A percentile compares a stretch with the other conserved stretches of the same genome.
Conservation (phyloP, 2,113 vertebrate genomes). For the Tor tambroides region DNA sequence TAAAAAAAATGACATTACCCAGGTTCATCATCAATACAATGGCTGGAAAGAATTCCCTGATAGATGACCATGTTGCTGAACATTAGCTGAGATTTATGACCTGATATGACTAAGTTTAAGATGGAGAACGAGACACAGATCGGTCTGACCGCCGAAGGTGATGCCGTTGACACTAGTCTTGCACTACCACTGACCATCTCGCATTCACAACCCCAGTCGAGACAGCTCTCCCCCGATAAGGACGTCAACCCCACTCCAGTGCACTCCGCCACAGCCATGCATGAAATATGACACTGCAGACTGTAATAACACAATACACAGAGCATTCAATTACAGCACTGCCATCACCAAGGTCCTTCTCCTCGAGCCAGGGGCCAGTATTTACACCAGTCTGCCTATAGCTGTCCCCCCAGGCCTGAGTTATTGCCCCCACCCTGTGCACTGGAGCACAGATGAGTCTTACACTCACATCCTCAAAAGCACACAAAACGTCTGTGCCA, state of each 20-base stretch:
- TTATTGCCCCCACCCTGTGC: constrained; percentile 49
- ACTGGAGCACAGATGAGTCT: constrained; percentile 47
- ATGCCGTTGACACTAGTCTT: background rate
- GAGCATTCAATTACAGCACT: constrained; percentile 62
- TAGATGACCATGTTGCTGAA: background rate
- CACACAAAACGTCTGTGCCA: constrained; percentile 30
- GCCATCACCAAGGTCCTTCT: constrained; percentile 62
- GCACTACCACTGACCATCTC: background rate
- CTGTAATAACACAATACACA: constrained; percentile 60
- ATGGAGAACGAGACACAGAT: background rate
- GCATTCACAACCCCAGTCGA: constrained; percentile 24
- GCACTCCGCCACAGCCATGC: constrained; percentile 40
- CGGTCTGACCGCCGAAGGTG: background rate
- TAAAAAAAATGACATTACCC: background rate
- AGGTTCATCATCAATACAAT: constrained; percentile 23
- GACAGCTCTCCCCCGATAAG: constrained; percentile 49
- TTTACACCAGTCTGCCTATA: constrained; percentile 56
- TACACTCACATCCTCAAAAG: constrained; percentile 16
- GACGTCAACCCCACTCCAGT: constrained; percentile 47
- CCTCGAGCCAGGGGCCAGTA: constrained; percentile 45
- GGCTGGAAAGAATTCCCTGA: background rate
- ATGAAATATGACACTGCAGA: constrained; percentile 59
- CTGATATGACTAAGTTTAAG: constrained; percentile 29
- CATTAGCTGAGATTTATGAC: background rate
- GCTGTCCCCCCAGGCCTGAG: constrained; percentile 54